Evolutionary conservation across 2,888 invertebrate genomes (phyloP).

Genomic region (Volucella zonaria): DNA sequence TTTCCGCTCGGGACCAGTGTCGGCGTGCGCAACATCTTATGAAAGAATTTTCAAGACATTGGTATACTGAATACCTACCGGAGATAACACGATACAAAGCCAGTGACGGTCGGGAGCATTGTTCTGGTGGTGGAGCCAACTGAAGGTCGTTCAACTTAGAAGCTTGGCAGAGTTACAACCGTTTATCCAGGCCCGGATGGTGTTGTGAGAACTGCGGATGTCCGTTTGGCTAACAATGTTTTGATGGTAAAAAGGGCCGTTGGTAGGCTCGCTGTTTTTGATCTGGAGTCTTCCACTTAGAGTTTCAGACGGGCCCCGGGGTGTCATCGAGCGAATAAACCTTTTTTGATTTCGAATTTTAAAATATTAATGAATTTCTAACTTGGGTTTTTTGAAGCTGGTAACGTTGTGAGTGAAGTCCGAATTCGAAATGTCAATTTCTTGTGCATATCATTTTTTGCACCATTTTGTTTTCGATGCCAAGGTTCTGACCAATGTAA

Average conservation of each 20-base stretch:
- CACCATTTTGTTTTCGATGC: no score
- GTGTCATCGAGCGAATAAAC: not conserved
- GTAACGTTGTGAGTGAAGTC: not conserved
- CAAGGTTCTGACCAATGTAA: no score
- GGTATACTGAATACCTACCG: constrained; percentile 31
- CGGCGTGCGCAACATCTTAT: constrained; percentile 20
- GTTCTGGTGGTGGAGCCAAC: not conserved
- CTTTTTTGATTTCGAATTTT: not conserved
- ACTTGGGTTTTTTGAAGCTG: not conserved
- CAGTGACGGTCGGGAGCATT: constrained; percentile 19
- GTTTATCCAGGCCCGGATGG: constrained; percentile 24
- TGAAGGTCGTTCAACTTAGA: not conserved
- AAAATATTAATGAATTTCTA: not conserved
- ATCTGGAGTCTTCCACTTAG: constrained; percentile 19
- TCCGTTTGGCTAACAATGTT: no score
- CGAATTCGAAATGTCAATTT: no score
- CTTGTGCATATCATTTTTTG: no score
- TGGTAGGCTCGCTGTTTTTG: no score
- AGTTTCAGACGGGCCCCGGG: constrained; percentile 20
- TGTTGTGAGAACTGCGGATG: no score
- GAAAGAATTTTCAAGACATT: not conserved
- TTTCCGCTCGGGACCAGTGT: constrained; percentile 6
- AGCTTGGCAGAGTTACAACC: not conserved
- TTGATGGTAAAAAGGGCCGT: no score
- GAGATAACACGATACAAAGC: constrained; percentile 14